A percentile compares a stretch with the other conserved stretches of the same genome.
These are phyloP conservation scores for Crotalus helleri DNA, from an alignment of 2,113 vertebrate species.

Conservation along the genomic window DNA sequence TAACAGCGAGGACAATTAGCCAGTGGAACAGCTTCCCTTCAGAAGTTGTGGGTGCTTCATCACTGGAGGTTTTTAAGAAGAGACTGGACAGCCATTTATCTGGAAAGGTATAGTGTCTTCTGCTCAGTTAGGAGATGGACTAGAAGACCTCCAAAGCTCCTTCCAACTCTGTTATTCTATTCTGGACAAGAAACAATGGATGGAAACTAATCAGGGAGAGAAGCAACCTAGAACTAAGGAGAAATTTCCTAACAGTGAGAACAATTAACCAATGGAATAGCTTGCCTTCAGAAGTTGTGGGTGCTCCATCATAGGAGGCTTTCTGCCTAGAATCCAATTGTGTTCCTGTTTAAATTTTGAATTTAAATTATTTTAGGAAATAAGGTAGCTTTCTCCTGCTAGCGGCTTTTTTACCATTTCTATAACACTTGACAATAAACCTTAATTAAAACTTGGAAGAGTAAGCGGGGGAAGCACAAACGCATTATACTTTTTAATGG, in stretches of 20 bases:
- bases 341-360: not conserved
- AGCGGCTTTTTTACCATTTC: not conserved
- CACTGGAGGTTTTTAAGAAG: not conserved
- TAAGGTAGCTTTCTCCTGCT: not conserved
- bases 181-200: not conserved
- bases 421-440: not conserved
- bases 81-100: no score
- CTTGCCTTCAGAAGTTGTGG: not conserved
- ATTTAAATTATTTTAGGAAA: not conserved
- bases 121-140: no score
- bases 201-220: not conserved
- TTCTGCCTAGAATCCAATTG: not conserved
- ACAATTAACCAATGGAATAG: not conserved
- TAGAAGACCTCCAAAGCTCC: no score
- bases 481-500: not conserved
- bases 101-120: no score
- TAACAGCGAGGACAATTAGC: not conserved
- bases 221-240: not conserved
- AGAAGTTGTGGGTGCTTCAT: not conserved
- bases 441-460: not conserved
- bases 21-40: not conserved
- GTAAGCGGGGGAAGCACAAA: not conserved
- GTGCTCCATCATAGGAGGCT: not conserved
- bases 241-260: not conserved
- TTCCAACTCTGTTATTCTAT: no score